phyloP scores from a whole-genome alignment of 2,797 vertebrate genomes.

The Enteromius fasciolatus region DNA sequence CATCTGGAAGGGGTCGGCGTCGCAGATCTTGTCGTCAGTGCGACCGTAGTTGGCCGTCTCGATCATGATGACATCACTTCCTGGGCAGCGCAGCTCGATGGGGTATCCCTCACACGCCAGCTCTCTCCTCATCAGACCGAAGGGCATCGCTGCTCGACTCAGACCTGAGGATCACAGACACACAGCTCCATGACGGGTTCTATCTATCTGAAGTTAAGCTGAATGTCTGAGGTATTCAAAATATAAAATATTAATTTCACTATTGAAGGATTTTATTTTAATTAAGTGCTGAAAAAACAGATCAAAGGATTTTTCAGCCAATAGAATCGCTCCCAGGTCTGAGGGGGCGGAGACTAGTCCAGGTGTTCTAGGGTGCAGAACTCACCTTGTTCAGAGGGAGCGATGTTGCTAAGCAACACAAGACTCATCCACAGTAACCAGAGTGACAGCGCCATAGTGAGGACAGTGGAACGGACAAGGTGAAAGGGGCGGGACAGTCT shows the following conservation, averaged over 20 bases:
- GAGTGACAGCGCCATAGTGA: slow-evolving; percentile 75
- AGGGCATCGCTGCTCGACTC: slow-evolving; percentile 90
- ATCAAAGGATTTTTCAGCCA: not conserved
- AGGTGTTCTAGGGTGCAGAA: not conserved
- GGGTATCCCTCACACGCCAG: slow-evolving; percentile 93
- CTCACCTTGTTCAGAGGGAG: slow-evolving; percentile 78
- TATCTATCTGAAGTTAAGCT: too few relatives aligned
- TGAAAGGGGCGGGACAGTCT: slow-evolving; percentile 66
- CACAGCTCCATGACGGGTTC: not conserved
- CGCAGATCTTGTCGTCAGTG: slow-evolving; percentile 94
- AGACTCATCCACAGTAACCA: slow-evolving; percentile 77
- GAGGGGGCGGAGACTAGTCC: not conserved
- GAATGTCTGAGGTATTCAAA: not conserved
- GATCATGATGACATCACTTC: slow-evolving; percentile 95
- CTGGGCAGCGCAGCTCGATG: slow-evolving; percentile 91
- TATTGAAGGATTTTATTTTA: not conserved
- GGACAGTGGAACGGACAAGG: slow-evolving; percentile 44
- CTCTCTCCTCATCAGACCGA: slow-evolving; percentile 91
- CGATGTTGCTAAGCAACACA: slow-evolving; percentile 71
- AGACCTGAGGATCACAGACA: slow-evolving; percentile 74
- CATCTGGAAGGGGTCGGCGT: slow-evolving; percentile 95
- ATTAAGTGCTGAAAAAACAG: too few relatives aligned
- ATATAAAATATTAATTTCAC: not conserved
- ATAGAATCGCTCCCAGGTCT: too few relatives aligned
- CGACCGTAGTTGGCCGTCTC: slow-evolving; percentile 94